phyloP scores from a whole-genome alignment of 2,888 invertebrate species.

The Drosophila ustulata region DNA sequence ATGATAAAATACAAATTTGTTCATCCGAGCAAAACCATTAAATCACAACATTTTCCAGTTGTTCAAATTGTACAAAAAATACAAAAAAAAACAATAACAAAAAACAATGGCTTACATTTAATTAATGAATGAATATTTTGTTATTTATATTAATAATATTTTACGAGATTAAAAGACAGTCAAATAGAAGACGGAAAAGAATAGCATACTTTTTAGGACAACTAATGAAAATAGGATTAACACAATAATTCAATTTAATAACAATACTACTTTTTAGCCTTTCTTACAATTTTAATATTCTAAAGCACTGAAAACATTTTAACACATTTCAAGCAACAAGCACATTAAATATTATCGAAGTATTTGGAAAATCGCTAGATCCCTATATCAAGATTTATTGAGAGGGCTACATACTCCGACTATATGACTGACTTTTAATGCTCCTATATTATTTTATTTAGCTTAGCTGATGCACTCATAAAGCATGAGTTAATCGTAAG shows the following conservation, averaged over 20 bases:
- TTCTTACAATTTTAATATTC: background rate
- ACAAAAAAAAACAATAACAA: slow-evolving; percentile 1
- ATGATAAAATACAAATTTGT: slow-evolving; percentile 36
- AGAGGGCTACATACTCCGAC: slow-evolving; percentile 2
- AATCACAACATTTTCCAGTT: slow-evolving; percentile 38
- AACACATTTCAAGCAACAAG: background rate
- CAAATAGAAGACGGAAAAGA: slow-evolving; percentile 15
- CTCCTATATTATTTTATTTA: background rate
- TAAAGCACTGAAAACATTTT: background rate
- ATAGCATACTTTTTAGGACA: background rate
- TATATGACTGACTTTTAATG: slow-evolving; percentile 18
- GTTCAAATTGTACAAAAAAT: slow-evolving; percentile 18
- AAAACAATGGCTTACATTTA: slow-evolving; percentile 22
- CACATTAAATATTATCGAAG: background rate
- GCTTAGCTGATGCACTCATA: background rate
- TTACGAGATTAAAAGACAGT: slow-evolving; percentile 10
- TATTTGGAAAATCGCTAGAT: background rate
- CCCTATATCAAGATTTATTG: background rate
- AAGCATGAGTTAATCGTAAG: slow-evolving; percentile 31
- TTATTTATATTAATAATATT: background rate
- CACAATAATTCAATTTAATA: background rate
- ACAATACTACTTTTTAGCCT: background rate
- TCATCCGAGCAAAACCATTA: slow-evolving; percentile 45
- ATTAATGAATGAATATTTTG: slow-evolving; percentile 34
- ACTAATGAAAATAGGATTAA: background rate